Evolutionary conservation across 2,113 vertebrate species (phyloP), one percentile per base, ranked within the genome.

Genomic region (Dissostichus mawsoni): DNA sequence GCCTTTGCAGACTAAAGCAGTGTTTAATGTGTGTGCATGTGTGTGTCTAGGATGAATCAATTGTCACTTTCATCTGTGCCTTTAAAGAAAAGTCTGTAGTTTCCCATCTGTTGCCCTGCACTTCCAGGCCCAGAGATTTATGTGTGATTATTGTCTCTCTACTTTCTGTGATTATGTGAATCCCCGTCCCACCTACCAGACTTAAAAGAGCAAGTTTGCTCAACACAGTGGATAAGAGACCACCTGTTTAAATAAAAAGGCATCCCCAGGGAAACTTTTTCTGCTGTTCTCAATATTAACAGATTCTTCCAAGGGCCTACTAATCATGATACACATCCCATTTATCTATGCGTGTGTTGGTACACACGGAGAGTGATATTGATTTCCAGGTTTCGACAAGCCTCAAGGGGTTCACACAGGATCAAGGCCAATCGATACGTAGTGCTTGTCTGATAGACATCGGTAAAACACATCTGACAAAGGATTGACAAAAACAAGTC

Each of bases 401-500:
- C 61, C 59, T 69, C n/a, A 50, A 53, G 57, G 52, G 59, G 69
- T 78, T 90, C 11, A 25, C 62, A 75, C 25, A 48, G 73, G 65
- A 84, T 89, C 80, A 86, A 86, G 78, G 85, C 73, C 84, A 77
- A 58, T 87, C 85, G 68, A 82, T 90, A 84, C 18, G 47, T 41
- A 17, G 48, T 58, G 68, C 61, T 51, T 58, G 52, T 68, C 57
- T 71, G 52, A 72, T 65, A 53, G 59, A 65, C 51, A 75, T 66
- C 41, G 66, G 51, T 63, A 66, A 74, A 67, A 78, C 57, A 61
- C 12, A 57, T 20, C 12, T 59, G 13, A 58, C 45, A 72, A 70
- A 65, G 52, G 29, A 72, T 7, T 33, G 4, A 53, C 10, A 29
- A 50, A 59, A 80, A 75, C n/a, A 79, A n/a, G 58, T 61, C 8